Evolutionary conservation across 2,113 vertebrate genomes (phyloP), one percentile per base, ranked within the genome.

Genomic region (Pao palembangensis): DNA sequence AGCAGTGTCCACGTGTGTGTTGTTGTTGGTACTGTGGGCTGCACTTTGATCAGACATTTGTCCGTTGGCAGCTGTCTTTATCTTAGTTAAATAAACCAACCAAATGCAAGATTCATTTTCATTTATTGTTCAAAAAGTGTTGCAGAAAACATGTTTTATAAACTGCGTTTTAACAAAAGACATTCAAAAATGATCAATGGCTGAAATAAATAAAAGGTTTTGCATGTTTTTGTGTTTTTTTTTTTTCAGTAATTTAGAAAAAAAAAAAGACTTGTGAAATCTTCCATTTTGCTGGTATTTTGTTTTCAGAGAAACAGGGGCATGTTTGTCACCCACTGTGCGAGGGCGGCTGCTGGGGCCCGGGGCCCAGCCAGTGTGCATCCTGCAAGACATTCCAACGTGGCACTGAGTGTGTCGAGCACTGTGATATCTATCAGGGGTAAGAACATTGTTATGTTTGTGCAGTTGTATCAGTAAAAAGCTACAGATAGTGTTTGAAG

Each of bases 301-400:
- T 20, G 16, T 76, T 71, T 79, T 55, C 69, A 88, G 86, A 71
- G 69, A n/a, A 6, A 25, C 64, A 93, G 51, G 91, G 85, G 8
- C 83, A 71, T 18, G 61, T 91, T 20, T 99, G 96, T 84, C 86
- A 94, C 84, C 62, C 67, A 0, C 88, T 96, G 64, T 99, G 96
- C 0, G 66, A 89, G 53, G 91, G 88, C 6, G 90, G 92, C 61
- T 99, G 96, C 88, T 99, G 96, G 96, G 96, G 96, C 1, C 93
- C 92, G 0, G 96, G 94, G 2, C 92, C 94, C 0, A 88, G 90
- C 51, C 95, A 98, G 84, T 99, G 96, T 42, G 84, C 93, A 28
- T 78, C 90, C 56, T 99, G 96, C 48, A 88, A 80, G 60, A 79
- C 86, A 10, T 94, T 93, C 82, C 91, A 92, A 61, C 93, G 96